phyloP scores from a whole-genome alignment of 2,113 vertebrate genomes.

The Podarcis cretensis region DNA sequence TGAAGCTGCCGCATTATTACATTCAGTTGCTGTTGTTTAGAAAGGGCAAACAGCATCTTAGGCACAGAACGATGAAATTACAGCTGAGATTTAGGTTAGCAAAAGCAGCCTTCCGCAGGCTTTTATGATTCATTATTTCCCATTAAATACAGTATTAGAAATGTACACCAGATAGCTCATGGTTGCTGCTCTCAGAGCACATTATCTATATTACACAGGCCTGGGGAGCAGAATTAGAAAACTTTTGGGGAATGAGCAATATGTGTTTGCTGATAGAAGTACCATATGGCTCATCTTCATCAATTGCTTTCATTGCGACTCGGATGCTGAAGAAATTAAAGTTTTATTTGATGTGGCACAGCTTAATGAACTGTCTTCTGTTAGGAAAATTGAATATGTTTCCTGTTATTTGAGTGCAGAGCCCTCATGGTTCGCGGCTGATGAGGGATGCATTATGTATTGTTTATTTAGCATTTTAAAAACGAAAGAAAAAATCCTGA shows the following conservation, averaged over 20 bases:
- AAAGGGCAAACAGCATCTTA: constrained; percentile 85
- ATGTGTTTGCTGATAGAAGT: constrained; percentile 89
- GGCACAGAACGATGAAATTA: constrained; percentile 90
- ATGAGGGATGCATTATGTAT: constrained; percentile 85
- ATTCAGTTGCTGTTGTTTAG: constrained; percentile 83
- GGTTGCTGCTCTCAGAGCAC: constrained; percentile 84
- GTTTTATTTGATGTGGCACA: constrained; percentile 90
- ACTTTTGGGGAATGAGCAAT: constrained; percentile 90
- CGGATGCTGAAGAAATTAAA: constrained; percentile 89
- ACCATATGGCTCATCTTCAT: constrained; percentile 89
- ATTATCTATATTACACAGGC: constrained; percentile 89
- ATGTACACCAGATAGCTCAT: constrained; percentile 88
- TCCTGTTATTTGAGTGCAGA: constrained; percentile 88
- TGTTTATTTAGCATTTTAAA: constrained; percentile 87
- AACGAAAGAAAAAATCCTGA: constrained; percentile 83
- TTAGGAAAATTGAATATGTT: constrained; percentile 91
- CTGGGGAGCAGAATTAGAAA: constrained; percentile 90
- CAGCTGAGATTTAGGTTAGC: constrained; percentile 88
- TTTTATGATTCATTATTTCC: constrained; percentile 91
- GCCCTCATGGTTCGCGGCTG: constrained; percentile 82
- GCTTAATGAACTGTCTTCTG: constrained; percentile 91
- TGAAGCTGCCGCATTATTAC: constrained; percentile 76
- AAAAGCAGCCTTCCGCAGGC: constrained; percentile 83
- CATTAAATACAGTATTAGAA: constrained; percentile 91
- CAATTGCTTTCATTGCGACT: constrained; percentile 89